Conservation (phyloP, 2,797 vertebrate species). For the Euphonia xanthogaster region DNA sequence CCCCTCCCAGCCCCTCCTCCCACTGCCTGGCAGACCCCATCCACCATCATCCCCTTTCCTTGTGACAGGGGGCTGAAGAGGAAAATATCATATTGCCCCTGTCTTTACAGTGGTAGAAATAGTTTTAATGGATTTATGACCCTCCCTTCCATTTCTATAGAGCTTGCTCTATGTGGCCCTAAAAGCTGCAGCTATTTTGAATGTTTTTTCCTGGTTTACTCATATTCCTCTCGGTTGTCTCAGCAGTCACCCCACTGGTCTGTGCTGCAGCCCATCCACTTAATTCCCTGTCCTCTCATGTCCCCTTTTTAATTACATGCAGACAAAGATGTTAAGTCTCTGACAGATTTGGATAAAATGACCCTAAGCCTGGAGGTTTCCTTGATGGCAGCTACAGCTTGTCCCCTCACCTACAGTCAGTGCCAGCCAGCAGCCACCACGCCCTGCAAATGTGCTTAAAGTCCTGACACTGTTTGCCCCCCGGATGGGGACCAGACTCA, state of each 20-base stretch:
- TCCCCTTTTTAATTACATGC: neutral
- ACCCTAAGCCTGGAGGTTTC: neutral
- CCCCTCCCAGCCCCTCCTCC: neutral
- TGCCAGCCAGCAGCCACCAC: rapidly evolving
- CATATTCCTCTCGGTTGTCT: neutral
- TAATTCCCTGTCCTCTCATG: neutral
- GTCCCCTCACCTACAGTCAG: neutral
- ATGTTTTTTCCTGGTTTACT: neutral
- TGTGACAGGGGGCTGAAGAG: rapidly evolving
- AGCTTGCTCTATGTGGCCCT: neutral
- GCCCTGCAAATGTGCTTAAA: neutral
- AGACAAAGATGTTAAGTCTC: neutral
- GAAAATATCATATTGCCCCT: neutral
- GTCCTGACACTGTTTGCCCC: neutral
- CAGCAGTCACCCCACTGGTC: neutral
- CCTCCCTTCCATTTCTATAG: neutral
- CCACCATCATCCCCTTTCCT: neutral
- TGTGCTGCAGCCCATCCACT: neutral
- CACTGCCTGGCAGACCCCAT: rapidly evolving
- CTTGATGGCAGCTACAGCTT: neutral
- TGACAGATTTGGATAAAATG: neutral
- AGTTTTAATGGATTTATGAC: neutral
- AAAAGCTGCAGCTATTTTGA: neutral
- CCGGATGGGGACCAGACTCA: neutral
- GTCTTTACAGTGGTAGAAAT: neutral